These are phyloP conservation scores for Drosophila setifemur DNA, from an alignment of 1,140 invertebrate genomes.

Conservation along the genomic window DNA sequence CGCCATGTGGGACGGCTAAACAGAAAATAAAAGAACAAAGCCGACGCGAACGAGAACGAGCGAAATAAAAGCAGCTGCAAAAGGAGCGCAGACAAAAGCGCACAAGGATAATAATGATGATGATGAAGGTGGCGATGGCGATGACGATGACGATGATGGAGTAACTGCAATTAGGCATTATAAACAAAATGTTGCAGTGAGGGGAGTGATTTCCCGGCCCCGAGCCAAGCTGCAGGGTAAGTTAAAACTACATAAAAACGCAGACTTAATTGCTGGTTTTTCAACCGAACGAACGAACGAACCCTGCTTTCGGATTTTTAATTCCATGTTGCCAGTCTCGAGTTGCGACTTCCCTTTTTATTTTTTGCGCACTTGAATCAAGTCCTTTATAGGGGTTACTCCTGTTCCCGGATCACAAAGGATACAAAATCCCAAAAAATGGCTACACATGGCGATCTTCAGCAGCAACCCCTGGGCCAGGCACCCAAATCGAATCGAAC, in stretches of 20 bases:
- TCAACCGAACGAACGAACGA: constrained; percentile 73
- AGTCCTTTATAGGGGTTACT: constrained; percentile 58
- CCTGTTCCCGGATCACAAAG: constrained; percentile 39
- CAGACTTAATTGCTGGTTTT: constrained; percentile 77
- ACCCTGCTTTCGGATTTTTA: constrained; percentile 27
- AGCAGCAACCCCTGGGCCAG: constrained; percentile 26
- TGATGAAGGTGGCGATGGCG: constrained; percentile 1
- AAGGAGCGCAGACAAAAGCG: constrained; percentile 63
- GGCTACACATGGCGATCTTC: constrained; percentile 64
- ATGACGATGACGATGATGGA: constrained; percentile 54
- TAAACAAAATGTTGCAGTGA: constrained; percentile 76
- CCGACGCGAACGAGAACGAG: constrained; percentile 20
- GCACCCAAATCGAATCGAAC: constrained; percentile 31
- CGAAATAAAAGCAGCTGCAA: constrained; percentile 69
- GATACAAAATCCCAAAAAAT: constrained; percentile 48
- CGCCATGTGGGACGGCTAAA: constrained; percentile 44
- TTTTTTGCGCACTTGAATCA: constrained; percentile 70
- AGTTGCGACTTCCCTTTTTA: constrained; percentile 35
- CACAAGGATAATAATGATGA: constrained; percentile 41
- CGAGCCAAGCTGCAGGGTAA: constrained; percentile 2
- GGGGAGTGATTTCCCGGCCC: background rate
- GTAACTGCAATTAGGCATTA: constrained; percentile 81
- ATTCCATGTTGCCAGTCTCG: constrained; percentile 13
- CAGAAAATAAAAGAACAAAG: background rate
- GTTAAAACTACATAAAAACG: constrained; percentile 47